phyloP scores from a whole-genome alignment of 2,113 vertebrate genomes.

The Rhinopithecus roxellana region DNA sequence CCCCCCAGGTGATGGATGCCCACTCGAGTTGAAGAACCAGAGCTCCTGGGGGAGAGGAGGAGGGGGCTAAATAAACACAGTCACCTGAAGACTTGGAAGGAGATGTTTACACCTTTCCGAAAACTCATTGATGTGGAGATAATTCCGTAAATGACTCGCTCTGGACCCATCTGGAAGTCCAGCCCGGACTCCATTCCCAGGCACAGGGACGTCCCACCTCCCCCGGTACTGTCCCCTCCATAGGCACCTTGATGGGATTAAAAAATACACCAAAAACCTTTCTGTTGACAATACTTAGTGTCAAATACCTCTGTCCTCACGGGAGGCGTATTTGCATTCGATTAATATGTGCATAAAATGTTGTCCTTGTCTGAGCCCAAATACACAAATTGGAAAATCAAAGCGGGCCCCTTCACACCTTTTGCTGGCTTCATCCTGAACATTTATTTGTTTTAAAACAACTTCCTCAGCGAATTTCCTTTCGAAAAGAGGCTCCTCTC shows the following conservation, averaged over 20 bases:
- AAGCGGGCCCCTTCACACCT: slow-evolving; percentile 85
- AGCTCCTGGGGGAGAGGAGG: too few species aligned
- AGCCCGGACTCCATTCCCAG: background rate
- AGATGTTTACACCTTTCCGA: background rate
- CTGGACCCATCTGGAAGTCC: background rate
- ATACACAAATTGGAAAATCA: slow-evolving; percentile 90
- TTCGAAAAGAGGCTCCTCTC: slow-evolving; percentile 82
- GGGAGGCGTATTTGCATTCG: slow-evolving; percentile 83
- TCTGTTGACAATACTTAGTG: slow-evolving; percentile 62
- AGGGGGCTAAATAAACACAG: background rate
- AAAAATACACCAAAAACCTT: background rate
- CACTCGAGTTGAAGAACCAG: too few species aligned
- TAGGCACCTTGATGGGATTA: background rate
- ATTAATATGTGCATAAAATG: slow-evolving; percentile 85
- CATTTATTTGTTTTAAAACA: slow-evolving; percentile 85
- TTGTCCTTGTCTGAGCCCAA: slow-evolving; percentile 85
- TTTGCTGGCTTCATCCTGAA: slow-evolving; percentile 85
- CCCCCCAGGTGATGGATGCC: background rate
- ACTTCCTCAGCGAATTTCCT: slow-evolving; percentile 87
- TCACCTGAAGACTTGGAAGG: slow-evolving; percentile 11
- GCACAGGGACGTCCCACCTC: rapidly evolving
- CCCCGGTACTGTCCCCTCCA: background rate
- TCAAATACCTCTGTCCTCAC: slow-evolving; percentile 69
- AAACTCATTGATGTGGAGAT: slow-evolving; percentile 33
- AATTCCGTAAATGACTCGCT: background rate